A percentile compares a stretch with the other conserved stretches of the same genome.
Conservation (phyloP, 2,797 vertebrate genomes). For the Peromyscus nudipes region DNA sequence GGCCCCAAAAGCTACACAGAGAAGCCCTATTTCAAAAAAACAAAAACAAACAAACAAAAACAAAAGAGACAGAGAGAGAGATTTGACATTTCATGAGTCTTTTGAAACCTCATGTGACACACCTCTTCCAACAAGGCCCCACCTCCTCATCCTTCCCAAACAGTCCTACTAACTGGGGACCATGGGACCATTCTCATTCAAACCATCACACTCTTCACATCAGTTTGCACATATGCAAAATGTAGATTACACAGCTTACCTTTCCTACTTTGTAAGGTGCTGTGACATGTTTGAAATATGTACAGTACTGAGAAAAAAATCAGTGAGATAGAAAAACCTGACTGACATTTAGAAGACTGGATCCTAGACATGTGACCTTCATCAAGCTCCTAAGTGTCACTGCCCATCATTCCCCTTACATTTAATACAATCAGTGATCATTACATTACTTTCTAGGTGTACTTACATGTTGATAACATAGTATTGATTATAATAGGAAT, state of each 20-base stretch:
- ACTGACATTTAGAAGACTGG: background rate
- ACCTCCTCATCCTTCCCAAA: background rate
- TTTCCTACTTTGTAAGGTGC: background rate
- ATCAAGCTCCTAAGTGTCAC: background rate
- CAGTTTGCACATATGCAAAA: constrained; percentile 20
- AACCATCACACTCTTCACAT: background rate
- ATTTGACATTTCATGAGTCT: too few species aligned
- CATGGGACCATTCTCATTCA: background rate
- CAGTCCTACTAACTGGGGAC: background rate
- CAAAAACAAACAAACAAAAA: too few species aligned
- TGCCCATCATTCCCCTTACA: background rate
- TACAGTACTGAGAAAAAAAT: background rate
- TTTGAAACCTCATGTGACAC: background rate
- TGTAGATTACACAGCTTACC: background rate
- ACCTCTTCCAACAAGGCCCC: background rate
- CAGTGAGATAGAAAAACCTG: background rate
- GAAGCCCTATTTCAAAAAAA: too few species aligned
- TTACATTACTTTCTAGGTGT: background rate
- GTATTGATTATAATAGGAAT: background rate
- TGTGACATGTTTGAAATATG: constrained; percentile 28
- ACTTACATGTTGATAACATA: background rate
- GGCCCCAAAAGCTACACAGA: too few species aligned
- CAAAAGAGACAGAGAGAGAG: background rate
- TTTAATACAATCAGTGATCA: background rate
- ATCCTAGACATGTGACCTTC: background rate